Evolutionary conservation across 2,888 invertebrate genomes (phyloP), one percentile per base, ranked within the genome.

Genomic region (Eudasyphora cyanicolor): DNA sequence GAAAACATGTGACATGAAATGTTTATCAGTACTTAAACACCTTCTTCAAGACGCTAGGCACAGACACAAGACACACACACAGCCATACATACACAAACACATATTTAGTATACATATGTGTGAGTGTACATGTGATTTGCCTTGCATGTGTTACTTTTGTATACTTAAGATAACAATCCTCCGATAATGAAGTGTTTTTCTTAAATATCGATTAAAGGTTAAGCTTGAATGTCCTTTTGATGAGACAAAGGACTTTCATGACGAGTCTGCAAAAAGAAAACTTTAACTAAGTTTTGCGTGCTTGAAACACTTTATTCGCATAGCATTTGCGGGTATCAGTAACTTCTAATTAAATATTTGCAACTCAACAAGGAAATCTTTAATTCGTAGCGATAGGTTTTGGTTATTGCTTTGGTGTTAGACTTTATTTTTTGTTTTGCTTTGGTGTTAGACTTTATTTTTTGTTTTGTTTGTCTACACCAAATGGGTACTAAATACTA

Each of bases 1-100:
- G 67, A 73, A 67, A 79, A 88, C 87, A 89, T 90, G 90, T 90
- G 90, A 90, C 90, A 90, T 90, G 90, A 89, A 90, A 90, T 90
- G 88, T 89, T 90, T 90, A 80, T 85, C 80, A 79, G 85, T 80
- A 75, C 19, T 42, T 79, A 82, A 80, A 77, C 82, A 82, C 78
- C 76, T 85, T 80, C 38, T 62, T 35, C 42, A n/a, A n/a, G n/a
- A n/a, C n/a, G n/a, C n/a, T n/a, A n/a, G n/a, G n/a, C n/a, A n/a
- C n/a, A n/a, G n/a, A n/a, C n/a, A n/a, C n/a, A 29, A 14, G 2
- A 21, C 38, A 19, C 21, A 6, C 24, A 70, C 42, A 79, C 2
- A 29, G 12, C 3, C 19, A 17, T 32, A 38, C 32, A 45, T 35
- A n/a, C 54, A 75, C 27, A 60, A 21, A 14, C 45, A n/a, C 24